Evolutionary conservation across 2,797 vertebrate genomes (phyloP).

Genomic region (Clamator glandarius): DNA sequence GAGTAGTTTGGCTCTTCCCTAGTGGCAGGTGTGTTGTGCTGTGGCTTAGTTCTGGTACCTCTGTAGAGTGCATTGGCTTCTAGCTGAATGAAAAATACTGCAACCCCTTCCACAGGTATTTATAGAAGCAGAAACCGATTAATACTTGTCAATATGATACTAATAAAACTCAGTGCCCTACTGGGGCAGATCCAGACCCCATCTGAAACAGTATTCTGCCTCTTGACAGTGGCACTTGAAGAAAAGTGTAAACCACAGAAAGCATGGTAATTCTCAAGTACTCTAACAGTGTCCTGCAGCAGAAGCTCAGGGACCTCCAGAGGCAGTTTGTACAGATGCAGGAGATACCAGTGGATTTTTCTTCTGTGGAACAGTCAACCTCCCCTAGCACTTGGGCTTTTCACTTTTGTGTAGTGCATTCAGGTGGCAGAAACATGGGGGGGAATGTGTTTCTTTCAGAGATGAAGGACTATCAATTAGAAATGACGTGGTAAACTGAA

Average conservation of each 20-base stretch:
- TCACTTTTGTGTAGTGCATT: background rate
- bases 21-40: background rate
- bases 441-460: background rate
- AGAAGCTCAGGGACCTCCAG: background rate
- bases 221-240: background rate
- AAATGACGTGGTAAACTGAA: background rate
- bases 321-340: background rate
- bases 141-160: background rate
- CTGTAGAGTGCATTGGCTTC: background rate
- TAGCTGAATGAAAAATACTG: background rate
- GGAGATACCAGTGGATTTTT: too few species aligned
- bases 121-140: background rate
- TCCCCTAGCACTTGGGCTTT: background rate
- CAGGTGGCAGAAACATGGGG: background rate
- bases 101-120: background rate
- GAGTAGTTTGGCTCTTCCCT: background rate
- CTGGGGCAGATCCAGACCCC: background rate
- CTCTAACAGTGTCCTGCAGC: too few species aligned
- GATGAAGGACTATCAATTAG: background rate
- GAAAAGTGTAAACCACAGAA: too few species aligned
- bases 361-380: background rate
- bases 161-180: background rate
- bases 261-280: background rate
- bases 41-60: background rate
- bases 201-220: background rate